These are phyloP conservation scores for Cryptus viduatorius DNA, from an alignment of 2,888 invertebrate genomes.

Conservation along the genomic window DNA sequence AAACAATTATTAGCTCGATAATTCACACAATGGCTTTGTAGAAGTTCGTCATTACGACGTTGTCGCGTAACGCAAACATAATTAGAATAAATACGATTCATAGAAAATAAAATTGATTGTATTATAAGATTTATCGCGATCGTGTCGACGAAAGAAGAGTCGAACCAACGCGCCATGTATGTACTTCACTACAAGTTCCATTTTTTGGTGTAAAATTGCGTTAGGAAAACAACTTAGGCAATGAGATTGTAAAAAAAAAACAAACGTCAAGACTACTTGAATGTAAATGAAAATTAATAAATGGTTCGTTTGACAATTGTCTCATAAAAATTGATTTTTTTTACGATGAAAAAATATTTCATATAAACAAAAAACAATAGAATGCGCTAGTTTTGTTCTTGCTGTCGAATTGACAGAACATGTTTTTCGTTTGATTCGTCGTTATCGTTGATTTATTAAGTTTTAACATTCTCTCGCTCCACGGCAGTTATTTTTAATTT, in stretches of 20 bases:
- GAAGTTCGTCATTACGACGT: conserved; percentile 37
- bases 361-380: conserved; percentile 34
- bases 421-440: conserved; percentile 66
- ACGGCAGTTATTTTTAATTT: conserved; percentile 52
- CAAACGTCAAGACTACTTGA: conserved; percentile 31
- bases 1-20: conserved; percentile 8
- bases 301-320: conserved; percentile 59
- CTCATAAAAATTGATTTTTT: neutral
- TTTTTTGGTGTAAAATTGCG: conserved; percentile 58
- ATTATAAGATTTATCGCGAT: conserved; percentile 51
- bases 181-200: conserved; percentile 48
- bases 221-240: conserved; percentile 35
- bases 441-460: conserved; percentile 65
- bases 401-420: conserved; percentile 72
- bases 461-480: conserved; percentile 50
- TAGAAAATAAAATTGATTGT: conserved; percentile 47
- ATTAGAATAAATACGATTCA: conserved; percentile 48
- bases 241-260: conserved; percentile 54
- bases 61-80: conserved; percentile 34
- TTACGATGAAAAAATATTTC: neutral
- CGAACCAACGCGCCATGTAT: conserved; percentile 28
- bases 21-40: conserved; percentile 45
- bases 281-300: conserved; percentile 60
- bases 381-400: conserved; percentile 19
- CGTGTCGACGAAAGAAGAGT: conserved; percentile 22